Base-by-base conservation (phyloP, 2,113 vertebrate genomes). In the Hippocampus zosterae region DNA sequence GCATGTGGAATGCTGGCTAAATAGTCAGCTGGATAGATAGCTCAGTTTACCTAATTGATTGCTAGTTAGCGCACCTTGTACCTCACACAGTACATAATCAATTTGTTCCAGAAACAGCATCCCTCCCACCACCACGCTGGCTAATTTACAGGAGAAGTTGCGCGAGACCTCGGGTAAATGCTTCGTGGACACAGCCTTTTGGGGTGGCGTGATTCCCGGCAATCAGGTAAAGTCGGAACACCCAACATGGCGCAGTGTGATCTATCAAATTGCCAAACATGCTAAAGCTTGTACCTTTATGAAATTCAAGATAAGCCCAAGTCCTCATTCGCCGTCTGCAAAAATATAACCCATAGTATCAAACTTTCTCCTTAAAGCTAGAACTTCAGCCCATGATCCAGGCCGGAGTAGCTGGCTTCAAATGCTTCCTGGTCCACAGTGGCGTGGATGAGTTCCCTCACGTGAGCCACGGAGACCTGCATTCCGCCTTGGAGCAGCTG, bases 401-500 rank as follows among this genome's bases (percentile, higher is more conserved):
- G 66, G 93, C 92, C 0, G 93, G 93, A 19, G 88, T 94, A n/a
- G 90, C 88, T 2, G 93, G 93, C 2, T 95, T 95, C 76, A 93
- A 94, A 77, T 95, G 93, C 64, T 95, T 94, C 84, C 88, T 95
- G 64, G 93, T 93, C 75, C 87, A 92, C 63, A 94, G 93, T 8
- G 93, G 93, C 2, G 93, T 94, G 74, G 91, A 93, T 0, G 93
- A 93, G 78, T 94, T 94, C 70, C 91, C 93, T 3, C 91, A 92
- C n/a, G 91, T 94, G 56, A 75, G 71, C 5, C 74, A 90, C 18
- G 60, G 23, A 0, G 93, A 95, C 74, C 87, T 95, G 18, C 91
- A 92, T 33, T 1, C 70, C 6, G 91, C 92, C 53, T 92, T 95
- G 91, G 82, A 86, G 62, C 88, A 93, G 81, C 81, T 95, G 23